A percentile compares a stretch with the other conserved stretches of the same genome.
phyloP scores from a whole-genome alignment of 2,888 invertebrate species.

The Phragmatobia fuliginosa region DNA sequence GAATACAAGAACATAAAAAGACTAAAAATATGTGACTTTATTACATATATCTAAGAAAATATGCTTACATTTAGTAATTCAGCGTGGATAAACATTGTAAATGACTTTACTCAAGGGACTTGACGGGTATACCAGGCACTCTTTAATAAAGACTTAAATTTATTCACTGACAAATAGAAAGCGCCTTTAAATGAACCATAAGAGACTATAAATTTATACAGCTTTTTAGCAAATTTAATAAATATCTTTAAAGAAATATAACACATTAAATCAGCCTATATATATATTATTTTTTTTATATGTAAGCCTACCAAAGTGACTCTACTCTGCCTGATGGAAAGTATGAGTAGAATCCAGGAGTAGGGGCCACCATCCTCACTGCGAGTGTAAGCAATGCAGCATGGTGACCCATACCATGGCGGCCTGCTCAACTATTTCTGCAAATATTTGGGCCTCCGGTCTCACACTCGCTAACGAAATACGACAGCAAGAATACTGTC shows the following conservation, averaged over 20 bases:
- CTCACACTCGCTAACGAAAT: no score
- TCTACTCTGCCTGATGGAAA: no score
- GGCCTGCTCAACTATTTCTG: no score
- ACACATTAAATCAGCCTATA: no score
- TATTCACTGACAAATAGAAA: neutral
- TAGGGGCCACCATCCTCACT: no score
- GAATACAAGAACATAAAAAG: slow-evolving; percentile 27
- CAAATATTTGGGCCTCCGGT: no score
- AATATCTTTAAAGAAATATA: neutral
- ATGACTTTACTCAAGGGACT: neutral
- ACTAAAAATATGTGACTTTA: slow-evolving; percentile 43
- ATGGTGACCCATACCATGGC: no score
- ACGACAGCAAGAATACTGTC: no score
- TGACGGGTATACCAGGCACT: neutral
- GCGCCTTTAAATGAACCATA: neutral
- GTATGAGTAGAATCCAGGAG: no score
- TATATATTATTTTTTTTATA: no score
- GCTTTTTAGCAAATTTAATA: neutral
- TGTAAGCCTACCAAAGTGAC: no score
- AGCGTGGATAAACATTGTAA: slow-evolving; percentile 8
- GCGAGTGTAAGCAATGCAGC: no score
- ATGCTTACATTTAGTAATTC: slow-evolving; percentile 21
- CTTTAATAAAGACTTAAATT: neutral
- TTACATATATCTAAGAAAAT: slow-evolving; percentile 23
- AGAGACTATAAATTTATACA: neutral